Conservation (phyloP, 2,113 vertebrate species). For the Tiliqua scincoides region DNA sequence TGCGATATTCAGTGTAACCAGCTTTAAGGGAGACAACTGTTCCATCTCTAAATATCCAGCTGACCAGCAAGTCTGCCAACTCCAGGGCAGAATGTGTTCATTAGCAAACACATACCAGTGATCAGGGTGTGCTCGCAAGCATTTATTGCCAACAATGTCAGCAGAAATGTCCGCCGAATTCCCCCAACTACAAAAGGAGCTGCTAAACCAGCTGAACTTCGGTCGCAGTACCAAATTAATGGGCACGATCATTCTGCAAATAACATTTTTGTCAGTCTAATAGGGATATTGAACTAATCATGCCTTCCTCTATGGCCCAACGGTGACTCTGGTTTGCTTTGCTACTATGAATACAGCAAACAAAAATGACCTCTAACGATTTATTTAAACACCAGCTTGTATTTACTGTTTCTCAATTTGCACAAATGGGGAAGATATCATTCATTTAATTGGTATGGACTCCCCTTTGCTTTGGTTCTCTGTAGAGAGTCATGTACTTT, state of each 20-base stretch:
- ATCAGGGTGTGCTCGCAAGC: neutral
- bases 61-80: constrained; percentile 19
- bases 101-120: constrained; percentile 16
- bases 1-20: neutral
- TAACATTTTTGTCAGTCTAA: neutral
- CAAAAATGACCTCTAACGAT: neutral
- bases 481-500: neutral
- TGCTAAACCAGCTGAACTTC: constrained; percentile 28
- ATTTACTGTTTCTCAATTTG: constrained; percentile 26
- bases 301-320: neutral
- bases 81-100: constrained; percentile 17
- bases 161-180: neutral
- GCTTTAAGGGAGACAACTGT: constrained; percentile 12
- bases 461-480: neutral
- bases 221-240: neutral
- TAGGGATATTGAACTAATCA: neutral
- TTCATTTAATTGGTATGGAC: neutral
- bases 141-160: constrained; percentile 22
- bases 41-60: constrained; percentile 16
- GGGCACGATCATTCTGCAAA: neutral
- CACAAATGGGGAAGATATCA: constrained; percentile 7
- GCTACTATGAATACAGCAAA: neutral
- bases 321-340: neutral
- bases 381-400: neutral
- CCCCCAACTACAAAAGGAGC: neutral